phyloP scores from a whole-genome alignment of 2,113 vertebrate species.

The Chionodraco myersi region DNA sequence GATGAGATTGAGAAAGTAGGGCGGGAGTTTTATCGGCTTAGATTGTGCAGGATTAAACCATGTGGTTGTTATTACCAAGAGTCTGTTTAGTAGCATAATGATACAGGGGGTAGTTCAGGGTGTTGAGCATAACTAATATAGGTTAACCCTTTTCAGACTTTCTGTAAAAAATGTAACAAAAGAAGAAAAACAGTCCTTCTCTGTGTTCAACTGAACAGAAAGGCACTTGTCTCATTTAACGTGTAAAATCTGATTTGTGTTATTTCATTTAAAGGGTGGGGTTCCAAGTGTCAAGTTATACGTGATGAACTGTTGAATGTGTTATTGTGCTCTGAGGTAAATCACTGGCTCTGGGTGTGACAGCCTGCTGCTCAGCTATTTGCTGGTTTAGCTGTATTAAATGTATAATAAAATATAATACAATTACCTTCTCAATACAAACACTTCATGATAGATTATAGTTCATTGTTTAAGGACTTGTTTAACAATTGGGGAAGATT shows the following conservation, averaged over 20 bases:
- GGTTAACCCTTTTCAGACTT: background rate
- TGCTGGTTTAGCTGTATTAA: background rate
- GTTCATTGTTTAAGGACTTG: background rate
- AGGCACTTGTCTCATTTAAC: background rate
- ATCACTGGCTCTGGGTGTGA: constrained; percentile 42
- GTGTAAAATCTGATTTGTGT: background rate
- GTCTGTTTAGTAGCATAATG: background rate
- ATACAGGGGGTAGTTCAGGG: background rate
- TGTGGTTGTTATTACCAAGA: constrained; percentile 19
- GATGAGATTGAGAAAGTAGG: background rate
- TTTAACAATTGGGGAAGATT: no score
- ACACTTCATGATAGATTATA: background rate
- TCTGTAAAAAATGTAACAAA: background rate
- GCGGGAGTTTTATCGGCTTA: background rate
- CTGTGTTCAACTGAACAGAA: background rate
- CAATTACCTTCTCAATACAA: background rate
- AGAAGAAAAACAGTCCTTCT: background rate
- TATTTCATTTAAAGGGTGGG: background rate
- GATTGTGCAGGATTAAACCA: constrained; percentile 7
- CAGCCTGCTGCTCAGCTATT: background rate
- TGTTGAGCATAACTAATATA: background rate
- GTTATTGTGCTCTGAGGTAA: constrained; percentile 18
- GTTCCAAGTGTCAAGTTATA: background rate
- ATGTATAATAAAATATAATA: background rate
- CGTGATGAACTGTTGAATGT: background rate